Evolutionary conservation across 2,113 vertebrate genomes (phyloP).

Genomic region (Genyomyrus donnyi): DNA sequence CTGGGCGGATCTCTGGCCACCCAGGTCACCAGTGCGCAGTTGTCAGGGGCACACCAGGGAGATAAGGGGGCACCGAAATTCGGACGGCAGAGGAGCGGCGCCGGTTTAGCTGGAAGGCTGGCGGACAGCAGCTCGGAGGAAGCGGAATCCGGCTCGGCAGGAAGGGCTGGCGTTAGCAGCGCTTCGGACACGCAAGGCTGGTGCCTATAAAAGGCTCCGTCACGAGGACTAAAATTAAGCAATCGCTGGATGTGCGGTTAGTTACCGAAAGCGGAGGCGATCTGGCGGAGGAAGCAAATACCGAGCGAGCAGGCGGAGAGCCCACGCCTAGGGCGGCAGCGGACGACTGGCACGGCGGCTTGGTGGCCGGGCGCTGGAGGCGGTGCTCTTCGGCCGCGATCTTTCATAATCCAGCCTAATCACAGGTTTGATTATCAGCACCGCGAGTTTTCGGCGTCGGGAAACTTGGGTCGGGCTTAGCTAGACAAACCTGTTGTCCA

Average conservation of each 20-base stretch:
- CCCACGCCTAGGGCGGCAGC: not conserved
- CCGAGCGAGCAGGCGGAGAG: not conserved
- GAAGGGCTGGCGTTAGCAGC: not conserved
- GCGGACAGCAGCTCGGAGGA: not conserved
- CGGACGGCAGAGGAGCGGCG: not conserved
- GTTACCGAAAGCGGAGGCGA: not conserved
- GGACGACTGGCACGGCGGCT: not conserved
- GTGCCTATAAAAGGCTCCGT: not conserved
- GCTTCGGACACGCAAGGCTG: not conserved
- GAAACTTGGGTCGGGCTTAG: not conserved
- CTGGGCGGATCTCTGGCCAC: not conserved
- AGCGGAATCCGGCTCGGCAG: constrained; percentile 6
- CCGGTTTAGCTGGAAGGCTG: not conserved
- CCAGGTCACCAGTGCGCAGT: not conserved
- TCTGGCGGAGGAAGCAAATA: not conserved
- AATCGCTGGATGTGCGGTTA: not conserved
- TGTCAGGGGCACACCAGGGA: not conserved
- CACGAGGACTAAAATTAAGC: not conserved
- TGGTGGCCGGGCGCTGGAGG: not conserved
- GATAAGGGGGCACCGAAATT: not conserved
- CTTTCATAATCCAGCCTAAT: not conserved
- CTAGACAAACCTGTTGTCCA: not conserved
- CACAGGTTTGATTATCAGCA: not conserved
- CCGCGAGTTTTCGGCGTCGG: not conserved
- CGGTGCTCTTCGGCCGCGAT: not conserved